A percentile compares a stretch with the other conserved stretches of the same genome.
These are phyloP conservation scores for Macropus fuliginosus DNA, from an alignment of 2,797 vertebrate genomes.

Conservation along the genomic window DNA sequence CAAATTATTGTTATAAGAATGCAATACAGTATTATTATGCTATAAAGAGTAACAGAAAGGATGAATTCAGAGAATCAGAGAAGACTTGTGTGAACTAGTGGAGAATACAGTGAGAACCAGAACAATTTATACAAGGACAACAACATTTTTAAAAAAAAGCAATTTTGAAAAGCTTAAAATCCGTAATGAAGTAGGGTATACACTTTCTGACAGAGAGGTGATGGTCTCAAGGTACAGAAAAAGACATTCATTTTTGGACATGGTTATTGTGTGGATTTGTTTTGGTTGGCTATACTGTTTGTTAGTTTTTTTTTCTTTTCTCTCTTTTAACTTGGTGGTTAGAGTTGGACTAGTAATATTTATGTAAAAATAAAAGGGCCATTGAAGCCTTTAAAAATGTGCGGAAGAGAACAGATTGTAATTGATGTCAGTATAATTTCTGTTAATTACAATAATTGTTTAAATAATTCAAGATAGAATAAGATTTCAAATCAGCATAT, in stretches of 20 bases:
- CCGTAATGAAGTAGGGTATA: neutral
- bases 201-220: neutral
- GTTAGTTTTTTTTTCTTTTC: neutral
- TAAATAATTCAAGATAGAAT: neutral
- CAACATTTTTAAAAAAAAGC: neutral
- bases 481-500: neutral
- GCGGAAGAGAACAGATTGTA: neutral
- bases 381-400: neutral
- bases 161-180: neutral
- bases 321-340: neutral
- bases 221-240: neutral
- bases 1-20: neutral
- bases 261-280: neutral
- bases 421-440: neutral
- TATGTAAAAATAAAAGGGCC: neutral
- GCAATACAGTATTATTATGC: neutral
- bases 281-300: neutral
- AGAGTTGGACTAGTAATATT: neutral
- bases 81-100: neutral
- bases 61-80: neutral
- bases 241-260: neutral
- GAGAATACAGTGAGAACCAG: neutral
- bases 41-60: neutral
- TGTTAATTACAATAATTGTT: neutral
- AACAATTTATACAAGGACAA: neutral